phyloP scores from a whole-genome alignment of 2,888 invertebrate genomes.

The Cheilosia variabilis region DNA sequence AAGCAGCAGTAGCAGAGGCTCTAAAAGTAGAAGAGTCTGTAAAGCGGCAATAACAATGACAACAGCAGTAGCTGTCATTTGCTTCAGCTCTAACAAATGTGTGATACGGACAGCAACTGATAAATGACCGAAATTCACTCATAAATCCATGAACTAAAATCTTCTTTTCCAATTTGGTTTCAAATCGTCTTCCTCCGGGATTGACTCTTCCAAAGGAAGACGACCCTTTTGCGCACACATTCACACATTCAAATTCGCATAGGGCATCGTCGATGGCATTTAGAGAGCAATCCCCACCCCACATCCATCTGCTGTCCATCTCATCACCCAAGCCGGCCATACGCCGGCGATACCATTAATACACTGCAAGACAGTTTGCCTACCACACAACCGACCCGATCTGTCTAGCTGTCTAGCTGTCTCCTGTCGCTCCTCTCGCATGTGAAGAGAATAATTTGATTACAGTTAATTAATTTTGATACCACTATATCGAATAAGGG shows the following conservation, averaged over 20 bases:
- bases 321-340: neutral
- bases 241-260: neutral
- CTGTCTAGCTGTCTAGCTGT: constrained; percentile 53
- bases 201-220: neutral
- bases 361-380: constrained; percentile 17
- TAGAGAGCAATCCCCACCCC: neutral
- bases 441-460: constrained; percentile 67
- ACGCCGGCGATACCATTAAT: neutral
- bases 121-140: too few relatives aligned
- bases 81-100: too few relatives aligned
- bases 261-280: constrained; percentile 5
- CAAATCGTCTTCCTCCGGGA: neutral
- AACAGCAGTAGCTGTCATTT: too few relatives aligned
- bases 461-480: constrained; percentile 74
- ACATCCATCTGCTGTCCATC: constrained; percentile 23
- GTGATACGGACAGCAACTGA: too few relatives aligned
- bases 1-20: too few relatives aligned
- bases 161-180: neutral
- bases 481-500: constrained; percentile 66
- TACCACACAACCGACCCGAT: constrained; percentile 20
- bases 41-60: too few relatives aligned
- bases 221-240: neutral
- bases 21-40: too few relatives aligned
- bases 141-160: too few relatives aligned
- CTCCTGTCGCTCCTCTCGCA: constrained; percentile 47